Base-by-base conservation (phyloP, 2,888 invertebrate species). In the Andrena marginata region DNA sequence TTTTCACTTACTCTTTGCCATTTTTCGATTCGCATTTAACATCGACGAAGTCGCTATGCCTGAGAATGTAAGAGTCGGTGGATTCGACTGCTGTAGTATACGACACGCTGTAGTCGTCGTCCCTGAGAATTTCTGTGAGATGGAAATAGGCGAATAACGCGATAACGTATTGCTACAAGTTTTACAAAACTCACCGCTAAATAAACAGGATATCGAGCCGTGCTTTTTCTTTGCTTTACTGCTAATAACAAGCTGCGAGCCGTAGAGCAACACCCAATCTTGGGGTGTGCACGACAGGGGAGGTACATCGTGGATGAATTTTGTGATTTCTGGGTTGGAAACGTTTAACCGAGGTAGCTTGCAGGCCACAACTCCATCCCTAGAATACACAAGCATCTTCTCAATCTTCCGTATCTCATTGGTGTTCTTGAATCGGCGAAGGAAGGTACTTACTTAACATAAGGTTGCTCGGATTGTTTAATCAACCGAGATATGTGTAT, bases 201-300 rank as follows among this genome's bases (percentile, higher is more conserved):
- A 91, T 31, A 89, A 89, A 77, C 94, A 94, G 51, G 89, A 93
- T 85, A 95, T 93, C 20, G 91, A 90, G 35, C 94, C 95, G 89
- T 94, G 92, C 42, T 88, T 92, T 20, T 87, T 89, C 77, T 93
- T 95, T 0, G 95, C 95, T 75, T 93, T 93, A 6, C 94, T 93
- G 59, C 95, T 95, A 76, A 96, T 95, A 68, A 92, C 93, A 80
- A 96, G 95, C 84, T 91, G 94, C 0, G 94, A 94, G 48, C 94
- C 94, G 91, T 95, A 88, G 26, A 94, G 97, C 88, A 95, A 95
- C 1, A 98, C 97, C 98, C 98, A 98, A 92, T 98, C 97, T 82
- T 93, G 95, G 90, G 91, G 94, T 13, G 95, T 95, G 91, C 98
- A 98, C 16, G 95, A 94, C 2, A 98, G 94, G 0, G 96, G 95